Percentiles rank a stretch among this genome's conserved stretches.
These are phyloP conservation scores for Leiothrix lutea DNA, from an alignment of 2,113 vertebrate genomes.

Conservation along the genomic window DNA sequence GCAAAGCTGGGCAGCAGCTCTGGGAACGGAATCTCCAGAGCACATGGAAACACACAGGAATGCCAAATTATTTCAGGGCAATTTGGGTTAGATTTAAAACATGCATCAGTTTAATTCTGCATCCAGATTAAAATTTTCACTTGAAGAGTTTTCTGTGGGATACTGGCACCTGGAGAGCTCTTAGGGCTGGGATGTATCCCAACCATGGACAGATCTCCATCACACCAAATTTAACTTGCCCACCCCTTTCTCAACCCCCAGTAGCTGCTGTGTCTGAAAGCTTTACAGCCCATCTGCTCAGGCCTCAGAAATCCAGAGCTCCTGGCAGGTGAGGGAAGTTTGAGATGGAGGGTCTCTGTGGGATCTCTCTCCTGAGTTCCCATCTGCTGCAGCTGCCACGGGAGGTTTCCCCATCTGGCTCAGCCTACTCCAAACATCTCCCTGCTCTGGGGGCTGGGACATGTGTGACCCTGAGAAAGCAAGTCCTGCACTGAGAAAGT, in stretches of 20 bases:
- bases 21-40: neutral
- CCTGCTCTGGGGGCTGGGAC: neutral
- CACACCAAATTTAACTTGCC: neutral
- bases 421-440: neutral
- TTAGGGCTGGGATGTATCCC: neutral
- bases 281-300: neutral
- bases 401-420: conserved; percentile 7
- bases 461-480: neutral
- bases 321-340: neutral
- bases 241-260: neutral
- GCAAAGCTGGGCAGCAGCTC: neutral
- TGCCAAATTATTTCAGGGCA: neutral
- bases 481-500: neutral
- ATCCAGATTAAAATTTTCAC: neutral
- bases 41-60: neutral
- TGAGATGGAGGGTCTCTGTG: neutral
- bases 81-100: neutral
- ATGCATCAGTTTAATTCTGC: neutral
- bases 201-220: neutral
- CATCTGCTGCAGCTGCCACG: neutral
- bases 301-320: neutral
- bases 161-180: neutral
- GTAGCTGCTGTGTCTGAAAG: rapidly evolving
- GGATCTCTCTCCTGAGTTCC: neutral
- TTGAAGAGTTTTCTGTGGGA: neutral